Conservation (phyloP, 2,113 vertebrate species). For the Cephalopterus ornatus region DNA sequence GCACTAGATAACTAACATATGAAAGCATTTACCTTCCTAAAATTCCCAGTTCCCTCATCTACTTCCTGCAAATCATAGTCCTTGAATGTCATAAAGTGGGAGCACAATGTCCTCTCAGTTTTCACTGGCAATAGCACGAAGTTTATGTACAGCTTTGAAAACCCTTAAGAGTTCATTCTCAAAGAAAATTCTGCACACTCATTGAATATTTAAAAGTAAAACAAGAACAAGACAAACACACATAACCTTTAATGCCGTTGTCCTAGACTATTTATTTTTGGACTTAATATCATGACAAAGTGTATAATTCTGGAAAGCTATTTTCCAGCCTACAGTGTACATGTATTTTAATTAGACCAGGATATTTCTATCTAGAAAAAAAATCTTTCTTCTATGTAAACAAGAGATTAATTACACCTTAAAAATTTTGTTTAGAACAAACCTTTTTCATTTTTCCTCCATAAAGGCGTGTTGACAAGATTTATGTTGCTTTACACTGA, state of each 20-base stretch:
- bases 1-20: background rate
- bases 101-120: background rate
- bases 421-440: background rate
- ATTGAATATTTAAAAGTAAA: background rate
- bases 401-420: background rate
- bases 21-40: background rate
- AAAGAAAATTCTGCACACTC: background rate
- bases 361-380: background rate
- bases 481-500: background rate
- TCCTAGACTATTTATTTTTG: background rate
- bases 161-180: background rate
- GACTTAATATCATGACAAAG: background rate
- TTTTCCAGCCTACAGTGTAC: background rate
- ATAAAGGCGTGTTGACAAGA: background rate
- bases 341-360: background rate
- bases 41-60: background rate
- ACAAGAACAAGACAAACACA: background rate
- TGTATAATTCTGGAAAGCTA: background rate
- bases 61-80: background rate
- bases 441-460: background rate
- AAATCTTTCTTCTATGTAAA: background rate
- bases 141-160: background rate
- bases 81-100: background rate
- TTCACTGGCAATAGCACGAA: background rate
- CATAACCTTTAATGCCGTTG: background rate